phyloP scores from a whole-genome alignment of 2,113 vertebrate genomes.

The Salvelinus sp. region DNA sequence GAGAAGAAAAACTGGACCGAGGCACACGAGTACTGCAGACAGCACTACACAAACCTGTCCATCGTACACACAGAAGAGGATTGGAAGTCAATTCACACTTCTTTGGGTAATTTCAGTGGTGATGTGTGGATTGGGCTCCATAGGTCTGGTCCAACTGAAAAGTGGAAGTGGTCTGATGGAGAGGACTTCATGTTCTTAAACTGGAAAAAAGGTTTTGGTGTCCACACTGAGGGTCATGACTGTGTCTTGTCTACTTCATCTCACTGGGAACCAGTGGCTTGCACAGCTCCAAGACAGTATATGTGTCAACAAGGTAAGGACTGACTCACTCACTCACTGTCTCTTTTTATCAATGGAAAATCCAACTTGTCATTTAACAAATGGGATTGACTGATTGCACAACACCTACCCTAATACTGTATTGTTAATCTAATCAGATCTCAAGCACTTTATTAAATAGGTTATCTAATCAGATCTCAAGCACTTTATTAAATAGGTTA shows the following conservation, averaged over 20 bases:
- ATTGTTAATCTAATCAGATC: too few relatives aligned
- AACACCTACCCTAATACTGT: too few relatives aligned
- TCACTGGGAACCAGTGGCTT: neutral
- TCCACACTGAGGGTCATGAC: accelerated
- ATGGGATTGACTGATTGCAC: too few relatives aligned
- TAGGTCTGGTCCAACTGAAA: neutral
- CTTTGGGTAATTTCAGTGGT: neutral
- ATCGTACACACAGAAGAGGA: neutral
- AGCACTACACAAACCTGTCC: neutral
- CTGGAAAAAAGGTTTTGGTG: neutral
- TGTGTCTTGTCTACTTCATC: neutral
- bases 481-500: too few relatives aligned
- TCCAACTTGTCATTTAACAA: too few relatives aligned
- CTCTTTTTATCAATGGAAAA: too few relatives aligned
- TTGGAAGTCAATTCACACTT: neutral
- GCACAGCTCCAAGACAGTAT: neutral
- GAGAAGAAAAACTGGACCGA: neutral
- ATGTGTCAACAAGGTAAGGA: neutral
- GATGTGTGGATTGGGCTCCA: neutral
- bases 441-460: too few relatives aligned
- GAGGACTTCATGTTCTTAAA: neutral
- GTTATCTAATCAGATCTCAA: too few relatives aligned
- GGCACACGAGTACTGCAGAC: neutral
- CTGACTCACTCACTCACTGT: too few relatives aligned
- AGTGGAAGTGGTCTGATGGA: neutral